Base-by-base conservation (phyloP, 2,113 vertebrate species). In the Solea senegalensis region DNA sequence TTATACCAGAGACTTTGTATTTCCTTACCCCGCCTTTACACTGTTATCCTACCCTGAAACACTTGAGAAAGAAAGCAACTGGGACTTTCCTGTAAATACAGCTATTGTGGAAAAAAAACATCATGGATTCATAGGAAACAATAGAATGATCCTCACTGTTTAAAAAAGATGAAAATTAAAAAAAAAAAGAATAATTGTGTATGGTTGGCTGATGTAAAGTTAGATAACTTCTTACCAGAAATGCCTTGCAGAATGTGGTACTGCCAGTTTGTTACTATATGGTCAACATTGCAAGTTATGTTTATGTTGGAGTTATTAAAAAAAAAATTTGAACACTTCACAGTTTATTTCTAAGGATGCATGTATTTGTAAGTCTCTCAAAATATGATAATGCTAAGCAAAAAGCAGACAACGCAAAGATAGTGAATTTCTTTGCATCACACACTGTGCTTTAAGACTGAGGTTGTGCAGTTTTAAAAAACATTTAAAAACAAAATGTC, bases 191-290 rank as follows among this genome's bases (percentile, higher is more conserved):
- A 65, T 52, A 59, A 61, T 12, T 73, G 26, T 59, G 44, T 51
- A 56, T 72, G 46, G 34, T 50, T 75, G 50, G 69, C 28, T 59
- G 59, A 73, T 64, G 40, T 69, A 50, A 61, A 68, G 54, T 65
- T 63, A 74, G 39, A 76, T 65, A 80, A 8, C 21, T 79, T 69
- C n/a, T 73, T 55, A 64, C 80, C 81, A 82, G 78, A 86, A 86
- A 87, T 89, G 87, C 87, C 85, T 91, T 84, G 74, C 65, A 59
- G 72, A 76, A 69, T 66, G 74, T 79, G 66, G 65, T 69, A 81
- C 82, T 85, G 83, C 82, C 89, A 62, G 13, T 53, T 63, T 51
- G 15, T 55, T 76, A 56, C 52, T n/a, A n/a, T n/a, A n/a, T 34
- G 10, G 61, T 73, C 34, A 50, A 16, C 56, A 62, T 61, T 1